phyloP scores from a whole-genome alignment of 2,888 invertebrate genomes.

The Lacanobia wlatinum region DNA sequence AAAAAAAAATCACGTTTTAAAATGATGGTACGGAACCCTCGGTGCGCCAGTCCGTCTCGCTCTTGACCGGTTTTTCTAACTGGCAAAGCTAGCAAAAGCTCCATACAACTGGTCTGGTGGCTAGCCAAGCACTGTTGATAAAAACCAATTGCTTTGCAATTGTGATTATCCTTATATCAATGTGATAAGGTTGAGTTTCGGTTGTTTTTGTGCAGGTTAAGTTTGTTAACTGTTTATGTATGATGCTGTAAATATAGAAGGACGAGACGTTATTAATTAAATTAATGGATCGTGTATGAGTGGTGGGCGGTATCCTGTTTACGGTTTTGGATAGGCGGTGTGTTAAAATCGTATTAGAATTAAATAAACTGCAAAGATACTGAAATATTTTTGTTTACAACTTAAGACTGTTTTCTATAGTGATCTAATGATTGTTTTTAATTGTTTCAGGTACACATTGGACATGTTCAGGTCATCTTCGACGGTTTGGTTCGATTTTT shows the following conservation, averaged over 20 bases:
- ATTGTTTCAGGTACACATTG: constrained; percentile 54
- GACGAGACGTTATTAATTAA: constrained; percentile 57
- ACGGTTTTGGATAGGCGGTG: constrained; percentile 18
- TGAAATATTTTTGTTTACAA: too few relatives aligned
- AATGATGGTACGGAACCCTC: too few relatives aligned
- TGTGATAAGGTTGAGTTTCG: neutral
- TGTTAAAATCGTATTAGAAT: neutral
- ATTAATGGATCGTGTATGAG: constrained; percentile 54
- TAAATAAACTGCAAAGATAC: neutral
- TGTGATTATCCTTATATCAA: neutral
- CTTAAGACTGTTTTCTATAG: neutral
- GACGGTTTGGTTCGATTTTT: neutral
- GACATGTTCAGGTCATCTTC: neutral
- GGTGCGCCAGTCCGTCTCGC: too few relatives aligned
- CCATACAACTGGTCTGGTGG: constrained; percentile 56
- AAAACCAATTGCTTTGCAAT: constrained; percentile 27
- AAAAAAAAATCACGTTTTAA: too few relatives aligned
- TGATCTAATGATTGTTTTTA: neutral
- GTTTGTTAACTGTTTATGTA: constrained; percentile 53
- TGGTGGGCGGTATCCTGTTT: constrained; percentile 38
- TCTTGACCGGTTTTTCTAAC: too few relatives aligned
- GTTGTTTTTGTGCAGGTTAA: neutral
- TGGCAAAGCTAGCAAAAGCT: constrained; percentile 28
- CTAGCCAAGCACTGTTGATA: constrained; percentile 47
- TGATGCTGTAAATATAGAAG: constrained; percentile 45